These are phyloP conservation scores for Lates calcarifer DNA, from an alignment of 2,113 vertebrate species.

Conservation along the genomic window DNA sequence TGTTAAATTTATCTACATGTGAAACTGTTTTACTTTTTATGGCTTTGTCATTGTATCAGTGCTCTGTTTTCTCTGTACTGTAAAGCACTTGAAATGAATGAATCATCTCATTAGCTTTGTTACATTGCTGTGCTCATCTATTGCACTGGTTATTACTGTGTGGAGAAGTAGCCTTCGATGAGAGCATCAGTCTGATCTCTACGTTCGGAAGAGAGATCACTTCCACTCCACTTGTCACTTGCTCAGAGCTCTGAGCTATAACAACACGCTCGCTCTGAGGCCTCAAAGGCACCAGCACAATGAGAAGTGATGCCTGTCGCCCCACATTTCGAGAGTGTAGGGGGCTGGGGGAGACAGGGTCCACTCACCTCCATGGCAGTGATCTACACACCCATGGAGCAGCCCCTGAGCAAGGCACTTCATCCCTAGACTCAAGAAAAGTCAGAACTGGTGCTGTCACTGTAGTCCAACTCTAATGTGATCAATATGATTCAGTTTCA, in stretches of 20 bases:
- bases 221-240: constrained; percentile 70
- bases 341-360: constrained; percentile 14
- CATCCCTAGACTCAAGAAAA: neutral
- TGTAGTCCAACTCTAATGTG: neutral
- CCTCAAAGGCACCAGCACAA: constrained; percentile 65
- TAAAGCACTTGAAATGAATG: constrained; percentile 31
- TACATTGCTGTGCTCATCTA: constrained; percentile 18
- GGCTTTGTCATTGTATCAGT: neutral
- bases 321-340: constrained; percentile 55
- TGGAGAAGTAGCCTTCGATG: constrained; percentile 47
- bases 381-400: neutral
- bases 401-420: constrained; percentile 11
- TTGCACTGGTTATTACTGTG: constrained; percentile 23
- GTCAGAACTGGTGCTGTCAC: neutral
- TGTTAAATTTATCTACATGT: neutral
- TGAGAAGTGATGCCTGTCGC: constrained; percentile 77
- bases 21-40: neutral
- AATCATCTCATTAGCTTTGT: constrained; percentile 43
- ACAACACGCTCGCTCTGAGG: constrained; percentile 49
- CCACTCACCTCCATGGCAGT: constrained; percentile 22
- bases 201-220: constrained; percentile 44
- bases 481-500: neutral
- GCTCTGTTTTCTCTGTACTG: constrained; percentile 12
- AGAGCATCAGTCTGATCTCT: constrained; percentile 45
- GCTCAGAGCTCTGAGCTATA: constrained; percentile 62